These are phyloP conservation scores for Harmothoe impar DNA, from an alignment of 2,888 invertebrate genomes.

Conservation along the genomic window DNA sequence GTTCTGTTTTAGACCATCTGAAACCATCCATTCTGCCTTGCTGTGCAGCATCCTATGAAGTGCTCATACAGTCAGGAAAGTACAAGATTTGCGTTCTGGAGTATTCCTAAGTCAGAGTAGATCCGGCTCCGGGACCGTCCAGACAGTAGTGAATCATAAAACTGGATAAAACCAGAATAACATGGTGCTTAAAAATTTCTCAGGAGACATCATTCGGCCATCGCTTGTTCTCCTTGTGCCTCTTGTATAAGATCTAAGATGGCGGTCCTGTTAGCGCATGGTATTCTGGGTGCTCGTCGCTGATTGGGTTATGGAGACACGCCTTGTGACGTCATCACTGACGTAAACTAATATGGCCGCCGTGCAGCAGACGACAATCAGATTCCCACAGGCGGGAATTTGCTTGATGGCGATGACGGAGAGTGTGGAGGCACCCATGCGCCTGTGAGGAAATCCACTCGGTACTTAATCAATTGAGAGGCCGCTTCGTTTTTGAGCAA, in stretches of 20 bases:
- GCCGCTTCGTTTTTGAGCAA: background rate
- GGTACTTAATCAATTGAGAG: background rate
- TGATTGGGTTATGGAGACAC: background rate
- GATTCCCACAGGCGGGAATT: conserved; percentile 9
- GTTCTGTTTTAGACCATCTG: no score
- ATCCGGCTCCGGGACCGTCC: no score
- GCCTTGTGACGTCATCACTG: background rate
- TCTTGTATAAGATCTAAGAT: background rate
- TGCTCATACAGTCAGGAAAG: no score
- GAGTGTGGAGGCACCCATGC: background rate
- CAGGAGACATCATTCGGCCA: background rate
- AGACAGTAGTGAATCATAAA: no score
- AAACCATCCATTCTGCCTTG: no score
- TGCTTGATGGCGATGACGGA: background rate
- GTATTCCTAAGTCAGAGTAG: no score
- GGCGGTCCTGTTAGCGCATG: background rate
- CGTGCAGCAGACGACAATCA: background rate
- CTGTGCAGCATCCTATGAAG: no score
- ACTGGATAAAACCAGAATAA: no score
- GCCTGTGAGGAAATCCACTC: background rate
- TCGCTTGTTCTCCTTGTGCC: background rate
- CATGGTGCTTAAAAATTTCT: background rate
- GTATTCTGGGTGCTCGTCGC: background rate
- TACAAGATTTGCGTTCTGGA: no score
- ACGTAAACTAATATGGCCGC: conserved; percentile 29